Base-by-base conservation (phyloP, 2,113 vertebrate genomes). In the Rhynchomys soricoides region DNA sequence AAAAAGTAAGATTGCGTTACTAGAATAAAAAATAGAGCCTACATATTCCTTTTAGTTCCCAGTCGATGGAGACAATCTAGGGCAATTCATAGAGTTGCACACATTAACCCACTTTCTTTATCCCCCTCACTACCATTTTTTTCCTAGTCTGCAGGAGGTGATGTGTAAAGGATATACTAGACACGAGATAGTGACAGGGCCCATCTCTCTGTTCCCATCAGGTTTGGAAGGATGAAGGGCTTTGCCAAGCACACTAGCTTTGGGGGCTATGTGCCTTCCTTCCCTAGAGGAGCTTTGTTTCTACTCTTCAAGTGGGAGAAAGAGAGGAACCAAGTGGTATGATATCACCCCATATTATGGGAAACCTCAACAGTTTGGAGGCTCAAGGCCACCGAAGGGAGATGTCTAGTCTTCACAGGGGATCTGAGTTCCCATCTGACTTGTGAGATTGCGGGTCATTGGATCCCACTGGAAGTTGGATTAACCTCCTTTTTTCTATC, bases 31-130 rank as follows among this genome's bases (percentile, higher is more conserved):
- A 71, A 50, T 31, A 29, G 24, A 11, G 34, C 5, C 16, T 89
- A 81, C 52, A 29, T 0, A 37, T 55, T 66, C 12, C 94, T 97
- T 91, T 95, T 5, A 73, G 31, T 68, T 90, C 70, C 93, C 71
- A 77, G 7, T 16, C 97, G 52, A 3, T 5, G 62, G 29, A 86
- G 55, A 17, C 71, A 95, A 45, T 21, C 62, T 92, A 62, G 55
- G 22, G 64, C 74, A 75, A 86, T 94, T 96, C 93, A 52, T n/a
- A 7, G 93, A 85, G 82, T 66, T 34, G 13, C 2, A 29, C 70
- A 43, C 3, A 11, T 81, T 68, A 50, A 50, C 0, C 5, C 40
- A 29, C 31, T n/a, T 31, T 64, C 26, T 45, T 50, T 29, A 12
- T 4, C 29, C 2, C 22, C 17, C 17, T 48, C 62, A 48, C 62